These are phyloP conservation scores for Denticeps clupeoides DNA, from an alignment of 2,797 vertebrate genomes.

Conservation along the genomic window DNA sequence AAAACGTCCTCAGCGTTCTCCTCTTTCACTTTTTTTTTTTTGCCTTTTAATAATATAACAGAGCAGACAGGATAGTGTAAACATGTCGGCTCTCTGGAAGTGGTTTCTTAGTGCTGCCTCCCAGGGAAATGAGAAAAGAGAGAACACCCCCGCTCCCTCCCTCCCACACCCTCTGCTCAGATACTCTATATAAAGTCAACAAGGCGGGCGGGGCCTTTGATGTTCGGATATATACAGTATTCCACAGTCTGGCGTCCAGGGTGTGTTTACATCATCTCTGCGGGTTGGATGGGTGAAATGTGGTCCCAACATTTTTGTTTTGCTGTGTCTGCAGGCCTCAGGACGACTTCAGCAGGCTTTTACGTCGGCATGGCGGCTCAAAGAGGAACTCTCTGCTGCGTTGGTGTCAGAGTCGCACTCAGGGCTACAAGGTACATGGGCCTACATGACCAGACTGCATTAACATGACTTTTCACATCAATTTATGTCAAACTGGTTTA, in stretches of 20 bases:
- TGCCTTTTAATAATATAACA: no score
- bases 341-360: conserved; percentile 60
- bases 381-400: conserved; percentile 69
- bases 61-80: no score
- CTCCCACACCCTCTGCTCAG: background rate
- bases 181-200: background rate
- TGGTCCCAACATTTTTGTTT: background rate
- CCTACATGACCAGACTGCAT: no score
- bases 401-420: conserved; percentile 68
- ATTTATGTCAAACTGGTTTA: no score
- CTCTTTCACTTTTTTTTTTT: no score
- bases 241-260: no score
- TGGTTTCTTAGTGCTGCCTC: no score
- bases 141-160: background rate
- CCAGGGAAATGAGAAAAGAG: no score
- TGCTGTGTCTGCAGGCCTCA: conserved; percentile 44
- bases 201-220: background rate
- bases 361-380: conserved; percentile 68
- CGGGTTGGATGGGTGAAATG: conserved; percentile 13
- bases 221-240: background rate
- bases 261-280: background rate
- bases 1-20: no score
- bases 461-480: no score
- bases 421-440: conserved; percentile 61
- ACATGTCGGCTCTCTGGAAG: no score